Conservation (phyloP, 2,113 vertebrate genomes). For the Alligator mississippiensis region DNA sequence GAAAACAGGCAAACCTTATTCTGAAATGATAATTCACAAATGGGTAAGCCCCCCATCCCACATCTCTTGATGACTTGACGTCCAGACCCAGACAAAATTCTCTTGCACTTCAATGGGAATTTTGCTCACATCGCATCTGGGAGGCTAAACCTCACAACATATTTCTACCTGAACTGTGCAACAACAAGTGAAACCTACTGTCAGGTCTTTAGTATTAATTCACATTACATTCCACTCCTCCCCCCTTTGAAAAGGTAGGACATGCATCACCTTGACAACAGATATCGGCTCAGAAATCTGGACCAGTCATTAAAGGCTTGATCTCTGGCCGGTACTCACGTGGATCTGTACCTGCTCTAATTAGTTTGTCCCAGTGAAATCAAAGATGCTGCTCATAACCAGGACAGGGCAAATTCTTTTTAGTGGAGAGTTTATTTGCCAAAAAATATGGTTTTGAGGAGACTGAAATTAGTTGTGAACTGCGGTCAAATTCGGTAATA, state of each 20-base stretch:
- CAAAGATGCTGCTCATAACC: neutral
- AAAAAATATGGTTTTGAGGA: neutral
- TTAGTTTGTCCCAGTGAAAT: neutral
- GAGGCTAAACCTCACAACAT: neutral
- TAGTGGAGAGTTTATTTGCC: rapidly evolving
- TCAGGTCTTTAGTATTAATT: neutral
- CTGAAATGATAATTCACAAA: rapidly evolving
- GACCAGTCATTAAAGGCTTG: rapidly evolving
- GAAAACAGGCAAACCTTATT: neutral
- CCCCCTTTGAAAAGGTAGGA: neutral
- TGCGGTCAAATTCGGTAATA: neutral
- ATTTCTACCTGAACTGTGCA: neutral
- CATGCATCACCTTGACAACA: neutral
- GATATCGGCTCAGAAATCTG: neutral
- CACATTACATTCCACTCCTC: neutral
- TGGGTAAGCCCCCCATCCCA: neutral
- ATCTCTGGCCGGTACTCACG: neutral
- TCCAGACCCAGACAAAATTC: neutral
- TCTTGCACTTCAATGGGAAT: neutral
- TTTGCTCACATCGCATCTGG: neutral
- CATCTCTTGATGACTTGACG: neutral
- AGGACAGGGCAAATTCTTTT: neutral
- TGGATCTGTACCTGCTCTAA: neutral
- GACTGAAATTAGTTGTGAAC: neutral
- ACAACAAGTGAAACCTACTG: neutral